Conservation (phyloP, 1,140 invertebrate genomes). For the Drosophila kepulauana region DNA sequence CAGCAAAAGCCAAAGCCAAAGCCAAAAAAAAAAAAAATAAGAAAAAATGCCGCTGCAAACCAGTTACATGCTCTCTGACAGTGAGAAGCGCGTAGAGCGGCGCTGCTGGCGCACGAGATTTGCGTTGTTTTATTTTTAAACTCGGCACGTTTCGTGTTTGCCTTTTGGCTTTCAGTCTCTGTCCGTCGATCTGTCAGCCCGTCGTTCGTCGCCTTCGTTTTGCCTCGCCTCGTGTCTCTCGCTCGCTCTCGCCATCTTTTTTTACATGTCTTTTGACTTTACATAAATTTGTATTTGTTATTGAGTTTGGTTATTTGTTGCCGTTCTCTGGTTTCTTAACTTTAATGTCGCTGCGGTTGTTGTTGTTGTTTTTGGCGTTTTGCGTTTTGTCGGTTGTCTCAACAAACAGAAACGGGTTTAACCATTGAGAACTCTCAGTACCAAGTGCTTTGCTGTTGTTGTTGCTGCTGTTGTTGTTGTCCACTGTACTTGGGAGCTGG, state of each 20-base stretch:
- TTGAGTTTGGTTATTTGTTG: constrained; percentile 47
- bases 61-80: constrained; percentile 61
- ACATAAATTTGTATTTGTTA: constrained; percentile 46
- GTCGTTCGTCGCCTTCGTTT: not conserved
- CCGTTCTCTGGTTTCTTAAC: constrained; percentile 43
- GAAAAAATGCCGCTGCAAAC: constrained; percentile 58
- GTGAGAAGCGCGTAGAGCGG: constrained; percentile 67
- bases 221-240: not conserved
- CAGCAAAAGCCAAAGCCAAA: not conserved
- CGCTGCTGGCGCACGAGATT: constrained; percentile 64
- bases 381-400: not conserved
- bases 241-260: constrained; percentile 27
- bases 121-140: constrained; percentile 79
- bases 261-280: constrained; percentile 60
- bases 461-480: not conserved
- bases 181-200: constrained; percentile 18
- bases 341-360: constrained; percentile 11
- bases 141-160: constrained; percentile 77
- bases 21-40: constrained; percentile 9
- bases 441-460: not conserved
- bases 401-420: constrained; percentile 43
- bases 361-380: not conserved
- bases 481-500: constrained; percentile 33
- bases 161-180: constrained; percentile 46
- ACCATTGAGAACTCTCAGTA: constrained; percentile 29